phyloP scores from a whole-genome alignment of 2,888 invertebrate species.

The Frankliniella fusca region DNA sequence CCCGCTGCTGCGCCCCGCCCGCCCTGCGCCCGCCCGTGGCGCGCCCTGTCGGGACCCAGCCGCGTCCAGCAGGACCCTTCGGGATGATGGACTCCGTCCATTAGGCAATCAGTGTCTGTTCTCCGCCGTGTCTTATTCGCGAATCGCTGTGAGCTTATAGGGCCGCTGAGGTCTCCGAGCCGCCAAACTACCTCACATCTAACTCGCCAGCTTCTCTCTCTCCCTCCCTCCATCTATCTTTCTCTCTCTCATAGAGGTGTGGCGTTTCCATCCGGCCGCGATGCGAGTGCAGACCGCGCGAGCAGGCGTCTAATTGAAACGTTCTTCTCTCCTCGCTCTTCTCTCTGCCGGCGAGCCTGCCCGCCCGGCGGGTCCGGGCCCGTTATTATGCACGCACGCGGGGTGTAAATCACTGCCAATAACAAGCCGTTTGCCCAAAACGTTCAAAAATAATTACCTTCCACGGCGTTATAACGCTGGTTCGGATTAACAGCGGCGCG shows the following conservation, averaged over 20 bases:
- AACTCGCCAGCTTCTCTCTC: too few relatives aligned
- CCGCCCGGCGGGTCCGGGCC: neutral
- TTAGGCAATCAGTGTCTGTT: too few relatives aligned
- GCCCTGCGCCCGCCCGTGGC: neutral
- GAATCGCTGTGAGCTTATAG: too few relatives aligned
- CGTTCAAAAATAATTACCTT: neutral
- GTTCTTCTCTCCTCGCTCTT: neutral
- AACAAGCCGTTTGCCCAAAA: conserved; percentile 8
- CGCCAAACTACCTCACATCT: too few relatives aligned
- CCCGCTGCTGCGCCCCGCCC: neutral
- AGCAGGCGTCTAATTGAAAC: neutral
- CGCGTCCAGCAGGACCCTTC: too few relatives aligned
- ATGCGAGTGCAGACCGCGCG: neutral
- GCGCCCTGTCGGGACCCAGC: neutral
- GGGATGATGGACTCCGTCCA: too few relatives aligned
- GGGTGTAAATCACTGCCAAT: conserved; percentile 22
- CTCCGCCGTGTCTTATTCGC: too few relatives aligned
- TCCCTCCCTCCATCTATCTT: too few relatives aligned
- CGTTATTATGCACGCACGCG: neutral
- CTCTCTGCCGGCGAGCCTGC: neutral
- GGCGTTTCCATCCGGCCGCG: neutral
- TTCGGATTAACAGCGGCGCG: too few relatives aligned
- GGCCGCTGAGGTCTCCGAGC: too few relatives aligned
- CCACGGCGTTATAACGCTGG: too few relatives aligned
- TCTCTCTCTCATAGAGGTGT: neutral